Evolutionary conservation across 2,113 vertebrate species (phyloP), one percentile per base, ranked within the genome.

Genomic region (Bubo bubo): DNA sequence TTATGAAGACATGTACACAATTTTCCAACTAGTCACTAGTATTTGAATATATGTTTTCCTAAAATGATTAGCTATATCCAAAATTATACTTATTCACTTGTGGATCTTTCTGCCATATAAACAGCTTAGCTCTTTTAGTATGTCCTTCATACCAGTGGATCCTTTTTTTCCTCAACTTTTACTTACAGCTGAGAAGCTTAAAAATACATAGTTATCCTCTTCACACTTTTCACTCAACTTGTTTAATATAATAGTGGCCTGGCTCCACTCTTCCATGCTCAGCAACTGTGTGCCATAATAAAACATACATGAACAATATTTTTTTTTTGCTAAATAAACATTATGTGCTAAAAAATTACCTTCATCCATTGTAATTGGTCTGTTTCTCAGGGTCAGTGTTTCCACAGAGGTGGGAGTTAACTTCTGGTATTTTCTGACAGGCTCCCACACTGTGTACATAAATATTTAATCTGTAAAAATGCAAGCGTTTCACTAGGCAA

Each of bases 311-410:
- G 0, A 79, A 58, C 1, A 18, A 7, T 43, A 43, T 49, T 15
- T 47, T n/a, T 47, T 39, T 80, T 83, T 89, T 50, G 34, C 49
- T 72, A 52, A 96, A 59, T 72, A 95, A 95, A 88, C 12, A 60
- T 14, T 91, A 74, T 63, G 49, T 60, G 21, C 90, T 86, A 96
- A 77, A 98, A 97, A 97, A 96, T 98, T 98, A 98, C 97, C 96
- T 98, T 96, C 86, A 95, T 96, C 94, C 96, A 98, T 94, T 90
- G 88, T 85, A 93, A 97, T 88, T 30, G 11, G 47, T 49, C 71
- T 79, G 84, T 41, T 90, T 96, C 63, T 87, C 74, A 53, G 74
- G 58, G 72, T 47, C 93, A 73, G 88, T 68, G 82, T 89, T 92
- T 97, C 95, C 93, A 89, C 71, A 77, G 66, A 96, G 43, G 52